Evolutionary conservation across 35 echinoderm and acorn worm species (phyloP), one percentile per base, ranked within the genome.

Genomic region (Lytechinus variegatus): DNA sequence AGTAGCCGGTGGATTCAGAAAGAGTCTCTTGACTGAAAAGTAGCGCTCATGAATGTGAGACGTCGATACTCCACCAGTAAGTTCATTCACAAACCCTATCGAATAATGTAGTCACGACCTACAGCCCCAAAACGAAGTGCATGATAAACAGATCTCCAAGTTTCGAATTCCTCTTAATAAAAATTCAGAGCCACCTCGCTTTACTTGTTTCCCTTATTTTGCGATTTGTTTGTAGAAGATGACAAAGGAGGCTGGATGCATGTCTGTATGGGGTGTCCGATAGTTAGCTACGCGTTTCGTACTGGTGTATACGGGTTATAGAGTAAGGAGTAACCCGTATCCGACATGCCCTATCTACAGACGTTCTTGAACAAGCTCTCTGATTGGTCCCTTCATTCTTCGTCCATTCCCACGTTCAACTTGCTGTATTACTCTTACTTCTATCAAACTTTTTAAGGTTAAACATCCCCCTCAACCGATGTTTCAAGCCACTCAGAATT

Each of bases 331-430:
- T 55, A 57, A 33, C 55, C 92, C 92, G 92, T 93, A 54, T 93
- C 92, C 29, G 92, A 93, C 92, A 93, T 93, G 92, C 53, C 92
- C 52, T 93, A 93, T 93, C 92, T 93, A 57, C 27, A 55, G 92
- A 55, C 53, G 51, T 33, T 93, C 92, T 93, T 93, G 53, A 93
- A 28, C 92, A 57, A 54, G 92, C 92, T 54, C 54, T 93, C 53
- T 93, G 92, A 93, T 93, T 93, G 92, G 92, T 93, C 55, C 92
- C n/a, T 93, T 54, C 9, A 57, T 19, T 93, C 29, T 93, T 54
- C 92, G 53, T 54, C 92, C 54, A 54, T 93, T 57, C 92, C 52
- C 92, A 93, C 92, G 92, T 93, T 93, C 92, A 93, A 93, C 52
- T 93, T 44, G 53, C 52, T 56, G 53, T 57, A 11, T 56, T 54